Conservation (phyloP, 2,797 vertebrate genomes). For the Chaetodon trifasciatus region DNA sequence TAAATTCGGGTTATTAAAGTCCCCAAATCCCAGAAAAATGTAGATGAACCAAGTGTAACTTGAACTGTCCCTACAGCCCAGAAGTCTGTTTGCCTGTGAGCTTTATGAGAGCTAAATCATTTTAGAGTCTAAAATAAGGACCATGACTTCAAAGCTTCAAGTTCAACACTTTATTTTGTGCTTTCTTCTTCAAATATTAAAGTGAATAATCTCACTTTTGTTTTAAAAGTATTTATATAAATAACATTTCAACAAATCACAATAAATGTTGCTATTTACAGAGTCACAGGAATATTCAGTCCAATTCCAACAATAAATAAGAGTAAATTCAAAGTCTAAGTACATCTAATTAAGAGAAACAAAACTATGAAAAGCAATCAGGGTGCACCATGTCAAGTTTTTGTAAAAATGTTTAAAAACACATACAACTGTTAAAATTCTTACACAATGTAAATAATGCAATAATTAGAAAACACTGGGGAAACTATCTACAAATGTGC, state of each 20-base stretch:
- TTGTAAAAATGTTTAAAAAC: slow-evolving; percentile 68
- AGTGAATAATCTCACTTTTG: slow-evolving; percentile 78
- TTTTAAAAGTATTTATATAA: slow-evolving; percentile 84
- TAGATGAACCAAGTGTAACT: not conserved
- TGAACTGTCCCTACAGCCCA: not conserved
- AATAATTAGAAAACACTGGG: slow-evolving; percentile 75
- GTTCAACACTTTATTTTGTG: slow-evolving; percentile 84
- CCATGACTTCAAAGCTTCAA: slow-evolving; percentile 25
- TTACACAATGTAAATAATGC: slow-evolving; percentile 78
- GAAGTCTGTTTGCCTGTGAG: not conserved
- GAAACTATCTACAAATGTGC: slow-evolving; percentile 86
- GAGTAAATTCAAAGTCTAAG: slow-evolving; percentile 80
- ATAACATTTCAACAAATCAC: slow-evolving; percentile 86
- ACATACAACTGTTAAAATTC: slow-evolving; percentile 79
- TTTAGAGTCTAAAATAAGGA: slow-evolving; percentile 15
- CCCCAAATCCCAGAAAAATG: fast-evolving
- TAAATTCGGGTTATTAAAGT: not conserved
- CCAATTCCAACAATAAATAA: slow-evolving; percentile 86
- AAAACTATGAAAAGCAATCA: slow-evolving; percentile 81
- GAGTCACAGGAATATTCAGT: slow-evolving; percentile 74
- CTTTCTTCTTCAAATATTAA: slow-evolving; percentile 79
- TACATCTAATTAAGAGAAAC: slow-evolving; percentile 78
- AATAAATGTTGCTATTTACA: slow-evolving; percentile 84
- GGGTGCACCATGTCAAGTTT: slow-evolving; percentile 81
- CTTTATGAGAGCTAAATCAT: not conserved